These are phyloP conservation scores for Psammodynastes pulverulentus DNA, from an alignment of 2,113 vertebrate genomes.

Conservation along the genomic window DNA sequence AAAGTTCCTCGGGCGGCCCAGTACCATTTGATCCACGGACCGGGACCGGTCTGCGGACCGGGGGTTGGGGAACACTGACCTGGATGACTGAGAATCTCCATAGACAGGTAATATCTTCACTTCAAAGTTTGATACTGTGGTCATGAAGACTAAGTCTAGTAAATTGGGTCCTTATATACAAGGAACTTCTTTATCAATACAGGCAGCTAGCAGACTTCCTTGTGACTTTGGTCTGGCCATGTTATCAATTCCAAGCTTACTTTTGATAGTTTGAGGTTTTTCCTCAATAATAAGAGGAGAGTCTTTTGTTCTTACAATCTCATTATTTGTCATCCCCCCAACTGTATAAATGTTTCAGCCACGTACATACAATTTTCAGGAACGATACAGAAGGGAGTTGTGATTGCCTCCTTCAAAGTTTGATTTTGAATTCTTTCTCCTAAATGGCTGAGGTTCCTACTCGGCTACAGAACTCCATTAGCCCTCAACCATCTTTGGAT, in stretches of 20 bases:
- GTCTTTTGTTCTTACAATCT: background rate
- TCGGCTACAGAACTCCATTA: background rate
- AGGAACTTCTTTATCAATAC: background rate
- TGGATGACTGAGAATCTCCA: no score
- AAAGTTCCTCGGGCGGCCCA: no score
- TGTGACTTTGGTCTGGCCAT: background rate
- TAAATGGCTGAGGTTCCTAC: background rate
- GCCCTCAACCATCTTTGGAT: background rate
- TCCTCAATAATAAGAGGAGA: background rate
- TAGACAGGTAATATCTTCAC: background rate
- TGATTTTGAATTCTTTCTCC: background rate
- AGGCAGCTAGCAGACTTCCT: background rate
- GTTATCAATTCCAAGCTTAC: background rate
- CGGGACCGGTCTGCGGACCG: no score
- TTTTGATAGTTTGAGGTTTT: background rate
- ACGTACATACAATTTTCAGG: background rate
- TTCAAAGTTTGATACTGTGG: background rate
- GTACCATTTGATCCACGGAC: no score
- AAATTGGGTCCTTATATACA: background rate
- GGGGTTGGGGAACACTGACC: no score
- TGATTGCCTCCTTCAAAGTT: background rate
- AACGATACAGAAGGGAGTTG: background rate
- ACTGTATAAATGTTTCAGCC: background rate
- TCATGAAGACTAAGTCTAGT: background rate
- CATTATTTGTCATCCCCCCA: background rate